Percentiles rank a stretch among this genome's conserved stretches.
Conservation (phyloP, 2,888 invertebrate species). For the Teleogryllus oceanicus region DNA sequence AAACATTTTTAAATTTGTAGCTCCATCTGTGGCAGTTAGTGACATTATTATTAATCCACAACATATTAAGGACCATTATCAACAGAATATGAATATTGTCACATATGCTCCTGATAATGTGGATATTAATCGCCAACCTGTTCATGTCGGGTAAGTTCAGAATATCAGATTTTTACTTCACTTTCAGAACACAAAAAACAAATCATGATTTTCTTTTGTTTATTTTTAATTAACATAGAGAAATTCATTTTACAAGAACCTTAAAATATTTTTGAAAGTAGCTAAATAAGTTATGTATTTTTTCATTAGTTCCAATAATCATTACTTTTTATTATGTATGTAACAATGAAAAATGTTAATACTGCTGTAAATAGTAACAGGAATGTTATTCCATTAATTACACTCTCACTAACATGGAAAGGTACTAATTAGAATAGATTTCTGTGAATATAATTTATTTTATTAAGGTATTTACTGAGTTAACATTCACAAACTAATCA, state of each 20-base stretch:
- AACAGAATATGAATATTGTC: background rate
- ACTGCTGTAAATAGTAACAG: no score
- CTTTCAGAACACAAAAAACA: no score
- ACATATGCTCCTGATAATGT: slow-evolving; percentile 53
- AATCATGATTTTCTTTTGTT: no score
- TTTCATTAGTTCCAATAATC: background rate
- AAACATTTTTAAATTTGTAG: slow-evolving; percentile 4
- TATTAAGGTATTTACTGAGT: background rate
- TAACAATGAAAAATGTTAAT: no score
- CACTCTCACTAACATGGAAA: no score
- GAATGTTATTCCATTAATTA: no score
- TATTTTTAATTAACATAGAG: no score
- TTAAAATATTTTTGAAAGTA: no score
- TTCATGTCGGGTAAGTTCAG: slow-evolving; percentile 52
- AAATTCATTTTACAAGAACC: no score
- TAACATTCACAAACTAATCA: background rate
- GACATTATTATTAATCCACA: slow-evolving; percentile 29
- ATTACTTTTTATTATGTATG: no score
- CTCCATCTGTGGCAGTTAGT: slow-evolving; percentile 29
- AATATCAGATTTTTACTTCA: background rate
- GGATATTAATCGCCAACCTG: slow-evolving; percentile 52
- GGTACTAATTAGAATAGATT: no score
- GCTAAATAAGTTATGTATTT: no score
- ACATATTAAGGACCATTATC: slow-evolving; percentile 28
- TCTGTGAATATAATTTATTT: background rate